Evolutionary conservation across 1,140 invertebrate genomes (phyloP).

Genomic region (Drosophila sp.): DNA sequence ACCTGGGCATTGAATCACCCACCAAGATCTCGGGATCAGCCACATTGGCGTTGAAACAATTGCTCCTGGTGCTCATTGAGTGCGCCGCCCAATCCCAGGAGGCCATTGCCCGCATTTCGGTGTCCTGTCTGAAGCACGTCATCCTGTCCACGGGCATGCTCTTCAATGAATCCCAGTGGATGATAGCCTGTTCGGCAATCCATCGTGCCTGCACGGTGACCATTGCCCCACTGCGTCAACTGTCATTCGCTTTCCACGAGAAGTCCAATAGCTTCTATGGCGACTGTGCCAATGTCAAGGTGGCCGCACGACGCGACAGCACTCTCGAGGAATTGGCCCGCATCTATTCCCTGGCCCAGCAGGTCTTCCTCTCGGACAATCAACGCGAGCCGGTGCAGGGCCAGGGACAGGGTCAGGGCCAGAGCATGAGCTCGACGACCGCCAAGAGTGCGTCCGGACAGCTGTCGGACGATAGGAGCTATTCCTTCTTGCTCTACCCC

Average conservation of each 20-base stretch:
- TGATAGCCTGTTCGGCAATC: constrained; percentile 90
- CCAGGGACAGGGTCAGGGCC: constrained; percentile 32
- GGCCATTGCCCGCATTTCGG: constrained; percentile 94
- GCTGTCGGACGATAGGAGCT: constrained; percentile 90
- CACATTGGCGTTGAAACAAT: constrained; percentile 92
- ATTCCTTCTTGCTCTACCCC: constrained; percentile 94
- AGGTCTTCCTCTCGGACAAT: constrained; percentile 88
- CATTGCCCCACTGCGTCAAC: constrained; percentile 91
- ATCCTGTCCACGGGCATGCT: constrained; percentile 92
- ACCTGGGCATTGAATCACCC: constrained; percentile 63
- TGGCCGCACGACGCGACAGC: constrained; percentile 93
- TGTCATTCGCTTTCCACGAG: constrained; percentile 93
- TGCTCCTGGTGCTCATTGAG: constrained; percentile 94
- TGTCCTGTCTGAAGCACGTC: constrained; percentile 95
- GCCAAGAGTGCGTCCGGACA: constrained; percentile 48
- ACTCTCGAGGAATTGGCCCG: constrained; percentile 91
- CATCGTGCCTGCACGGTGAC: constrained; percentile 92
- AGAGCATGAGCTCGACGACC: constrained; percentile 17
- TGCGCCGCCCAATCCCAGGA: constrained; percentile 95
- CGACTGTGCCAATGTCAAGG: constrained; percentile 95
- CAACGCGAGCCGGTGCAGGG: constrained; percentile 69
- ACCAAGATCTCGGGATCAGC: constrained; percentile 84
- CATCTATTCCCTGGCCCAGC: constrained; percentile 92
- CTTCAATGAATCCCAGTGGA: constrained; percentile 92
- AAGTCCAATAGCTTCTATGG: constrained; percentile 97